phyloP scores from a whole-genome alignment of 2,888 invertebrate genomes.

The Sphaerolaimus hirsutus region DNA sequence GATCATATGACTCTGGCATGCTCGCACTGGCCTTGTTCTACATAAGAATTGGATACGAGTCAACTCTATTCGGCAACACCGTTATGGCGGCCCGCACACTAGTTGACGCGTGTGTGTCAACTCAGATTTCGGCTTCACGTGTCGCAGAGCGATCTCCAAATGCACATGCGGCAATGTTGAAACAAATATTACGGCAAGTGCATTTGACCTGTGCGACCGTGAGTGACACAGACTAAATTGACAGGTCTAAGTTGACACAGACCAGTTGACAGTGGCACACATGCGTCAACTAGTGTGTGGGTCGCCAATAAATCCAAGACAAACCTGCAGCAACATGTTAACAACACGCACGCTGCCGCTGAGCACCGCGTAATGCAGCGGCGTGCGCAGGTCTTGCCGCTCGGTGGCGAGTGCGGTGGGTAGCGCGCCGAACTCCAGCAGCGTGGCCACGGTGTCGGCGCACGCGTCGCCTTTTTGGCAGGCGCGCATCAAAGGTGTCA shows the following conservation, averaged over 20 bases:
- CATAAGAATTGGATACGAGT: too few relatives aligned
- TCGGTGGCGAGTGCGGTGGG: slow-evolving; percentile 61
- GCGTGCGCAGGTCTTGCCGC: slow-evolving; percentile 61
- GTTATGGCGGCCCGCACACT: too few relatives aligned
- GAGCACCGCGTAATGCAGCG: slow-evolving; percentile 62
- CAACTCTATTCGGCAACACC: too few relatives aligned
- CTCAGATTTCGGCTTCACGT: not conserved
- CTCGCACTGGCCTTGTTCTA: slow-evolving; percentile 55
- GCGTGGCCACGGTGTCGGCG: slow-evolving; percentile 6
- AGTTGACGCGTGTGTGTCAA: not conserved
- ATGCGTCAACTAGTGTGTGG: too few relatives aligned
- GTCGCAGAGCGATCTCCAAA: not conserved
- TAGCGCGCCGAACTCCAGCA: slow-evolving; percentile 55
- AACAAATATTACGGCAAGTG: too few relatives aligned
- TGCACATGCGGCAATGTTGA: too few relatives aligned
- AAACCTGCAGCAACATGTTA: slow-evolving; percentile 39
- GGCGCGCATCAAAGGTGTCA: slow-evolving; percentile 73
- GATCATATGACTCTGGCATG: slow-evolving; percentile 37
- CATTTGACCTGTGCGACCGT: not conserved
- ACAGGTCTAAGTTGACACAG: too few relatives aligned
- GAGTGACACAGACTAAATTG: not conserved
- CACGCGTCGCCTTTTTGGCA: slow-evolving; percentile 43
- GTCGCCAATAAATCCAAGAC: too few relatives aligned
- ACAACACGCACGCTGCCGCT: slow-evolving; percentile 47
- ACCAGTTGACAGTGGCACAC: too few relatives aligned